These are phyloP conservation scores for Melanotaenia pygmaea DNA, from an alignment of 2,797 vertebrate species.

Conservation along the genomic window DNA sequence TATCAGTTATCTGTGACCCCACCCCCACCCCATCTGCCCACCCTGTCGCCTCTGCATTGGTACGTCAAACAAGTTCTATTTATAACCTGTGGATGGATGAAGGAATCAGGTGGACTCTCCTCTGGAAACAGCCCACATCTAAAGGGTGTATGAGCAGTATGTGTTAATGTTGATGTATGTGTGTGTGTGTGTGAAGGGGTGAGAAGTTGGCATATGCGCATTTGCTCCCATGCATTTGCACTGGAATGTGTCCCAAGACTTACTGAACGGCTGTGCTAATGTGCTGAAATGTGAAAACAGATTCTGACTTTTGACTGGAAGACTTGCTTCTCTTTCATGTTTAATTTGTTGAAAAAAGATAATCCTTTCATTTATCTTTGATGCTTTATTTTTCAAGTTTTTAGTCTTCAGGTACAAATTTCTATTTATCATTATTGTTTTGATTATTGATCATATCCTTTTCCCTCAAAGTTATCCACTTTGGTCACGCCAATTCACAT, in stretches of 20 bases:
- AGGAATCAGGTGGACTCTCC: conserved; percentile 82
- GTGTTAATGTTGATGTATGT: conserved; percentile 36
- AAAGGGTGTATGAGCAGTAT: conserved; percentile 47
- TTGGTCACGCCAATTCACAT: neutral
- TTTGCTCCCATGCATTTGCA: conserved; percentile 27
- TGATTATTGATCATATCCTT: neutral
- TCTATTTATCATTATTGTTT: neutral
- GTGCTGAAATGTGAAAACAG: conserved; percentile 13
- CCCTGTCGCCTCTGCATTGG: conserved; percentile 64
- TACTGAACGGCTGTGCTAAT: conserved; percentile 32
- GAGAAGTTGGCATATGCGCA: conserved; percentile 14
- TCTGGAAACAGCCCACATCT: conserved; percentile 66
- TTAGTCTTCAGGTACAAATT: neutral
- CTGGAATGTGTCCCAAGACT: conserved; percentile 25
- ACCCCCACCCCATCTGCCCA: conserved; percentile 52
- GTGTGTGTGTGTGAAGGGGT: conserved; percentile 9
- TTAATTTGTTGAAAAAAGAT: neutral
- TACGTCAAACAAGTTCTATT: conserved; percentile 81
- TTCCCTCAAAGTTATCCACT: neutral
- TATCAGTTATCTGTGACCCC: conserved; percentile 78
- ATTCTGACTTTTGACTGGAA: neutral
- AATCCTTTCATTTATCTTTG: neutral
- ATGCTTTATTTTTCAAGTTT: neutral
- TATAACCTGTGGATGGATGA: conserved; percentile 85
- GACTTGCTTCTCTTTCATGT: neutral